Evolutionary conservation across 2,113 vertebrate species (phyloP).

Genomic region (Phyllostomus hastatus): DNA sequence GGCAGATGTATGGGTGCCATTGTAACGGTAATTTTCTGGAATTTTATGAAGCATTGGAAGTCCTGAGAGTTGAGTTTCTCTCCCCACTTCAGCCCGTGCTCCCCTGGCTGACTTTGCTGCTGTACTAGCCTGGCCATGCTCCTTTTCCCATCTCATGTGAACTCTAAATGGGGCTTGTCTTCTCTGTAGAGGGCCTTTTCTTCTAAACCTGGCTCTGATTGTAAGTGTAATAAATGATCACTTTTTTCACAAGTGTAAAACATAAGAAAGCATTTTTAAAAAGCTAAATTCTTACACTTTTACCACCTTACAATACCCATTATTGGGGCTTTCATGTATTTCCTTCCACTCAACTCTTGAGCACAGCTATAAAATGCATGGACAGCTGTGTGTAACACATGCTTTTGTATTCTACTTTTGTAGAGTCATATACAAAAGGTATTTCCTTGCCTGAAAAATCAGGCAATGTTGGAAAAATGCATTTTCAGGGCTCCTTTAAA

Average conservation of each 20-base stretch:
- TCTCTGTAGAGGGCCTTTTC: not conserved
- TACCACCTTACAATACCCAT: fast-evolving
- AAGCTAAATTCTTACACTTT: not conserved
- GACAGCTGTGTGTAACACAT: too few relatives aligned
- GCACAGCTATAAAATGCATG: not conserved
- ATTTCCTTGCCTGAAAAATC: slow-evolving; percentile 22
- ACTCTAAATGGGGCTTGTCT: not conserved
- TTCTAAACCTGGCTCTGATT: not conserved
- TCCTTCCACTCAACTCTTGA: not conserved
- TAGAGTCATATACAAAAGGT: not conserved
- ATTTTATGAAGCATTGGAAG: not conserved
- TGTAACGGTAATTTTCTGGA: not conserved
- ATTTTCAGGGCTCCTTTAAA: not conserved
- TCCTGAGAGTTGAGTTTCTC: not conserved
- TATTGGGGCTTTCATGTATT: not conserved
- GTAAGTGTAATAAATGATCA: not conserved
- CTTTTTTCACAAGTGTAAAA: not conserved
- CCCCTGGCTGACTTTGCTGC: too few relatives aligned
- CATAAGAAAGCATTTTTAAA: not conserved
- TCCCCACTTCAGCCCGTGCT: not conserved
- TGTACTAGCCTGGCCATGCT: not conserved
- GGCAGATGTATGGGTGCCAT: not conserved
- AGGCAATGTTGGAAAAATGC: not conserved
- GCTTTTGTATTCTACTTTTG: not conserved
- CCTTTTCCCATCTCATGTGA: not conserved